Percentiles rank a stretch among this genome's conserved stretches.
Conservation (phyloP, 2,113 vertebrate species). For the Myrmecophaga tridactyla region DNA sequence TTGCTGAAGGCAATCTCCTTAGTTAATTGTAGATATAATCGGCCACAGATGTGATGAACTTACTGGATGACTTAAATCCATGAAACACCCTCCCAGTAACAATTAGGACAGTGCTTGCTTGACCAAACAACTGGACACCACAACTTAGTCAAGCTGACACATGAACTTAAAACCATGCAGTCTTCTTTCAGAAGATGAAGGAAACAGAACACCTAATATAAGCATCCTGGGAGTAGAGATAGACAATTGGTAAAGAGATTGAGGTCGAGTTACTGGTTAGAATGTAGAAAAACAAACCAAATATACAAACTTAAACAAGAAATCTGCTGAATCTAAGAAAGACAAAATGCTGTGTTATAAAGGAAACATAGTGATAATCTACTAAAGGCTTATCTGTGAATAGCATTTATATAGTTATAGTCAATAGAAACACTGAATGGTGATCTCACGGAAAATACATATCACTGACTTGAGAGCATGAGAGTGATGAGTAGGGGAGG, state of each 20-base stretch:
- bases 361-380: neutral
- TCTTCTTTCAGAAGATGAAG: neutral
- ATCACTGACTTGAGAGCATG: neutral
- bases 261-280: neutral
- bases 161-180: no score
- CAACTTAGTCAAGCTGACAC: no score
- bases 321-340: neutral
- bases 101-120: no score
- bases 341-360: neutral
- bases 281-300: neutral
- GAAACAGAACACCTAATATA: neutral
- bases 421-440: neutral
- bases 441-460: neutral
- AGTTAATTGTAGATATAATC: no score
- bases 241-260: neutral
- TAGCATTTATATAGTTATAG: neutral
- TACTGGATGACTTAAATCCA: no score
- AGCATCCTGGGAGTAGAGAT: neutral
- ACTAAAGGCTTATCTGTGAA: neutral
- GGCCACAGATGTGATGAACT: no score
- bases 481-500: neutral
- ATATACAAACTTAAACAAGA: neutral
- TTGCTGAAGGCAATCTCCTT: no score
- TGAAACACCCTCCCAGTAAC: no score
- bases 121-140: no score